phyloP scores from a whole-genome alignment of 2,888 invertebrate species.

The Globia sparganii region DNA sequence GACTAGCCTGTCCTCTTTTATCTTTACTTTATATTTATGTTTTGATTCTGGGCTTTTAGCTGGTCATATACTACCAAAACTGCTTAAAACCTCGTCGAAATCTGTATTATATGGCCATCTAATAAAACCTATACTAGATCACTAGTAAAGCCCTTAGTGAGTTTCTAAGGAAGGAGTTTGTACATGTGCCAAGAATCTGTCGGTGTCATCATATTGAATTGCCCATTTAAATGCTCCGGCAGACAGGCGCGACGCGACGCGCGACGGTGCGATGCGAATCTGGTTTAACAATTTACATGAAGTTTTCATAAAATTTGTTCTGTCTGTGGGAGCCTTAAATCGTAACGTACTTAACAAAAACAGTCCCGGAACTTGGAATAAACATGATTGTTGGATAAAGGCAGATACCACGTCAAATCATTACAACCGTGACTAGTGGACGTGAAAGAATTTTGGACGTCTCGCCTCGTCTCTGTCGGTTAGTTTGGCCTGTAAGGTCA shows the following conservation, averaged over 20 bases:
- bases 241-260: background rate
- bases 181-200: slow-evolving; percentile 52
- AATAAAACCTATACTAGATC: slow-evolving; percentile 40
- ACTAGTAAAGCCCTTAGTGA: slow-evolving; percentile 37
- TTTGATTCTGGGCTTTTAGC: slow-evolving; percentile 14
- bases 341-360: slow-evolving; percentile 51
- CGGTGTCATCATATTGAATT: slow-evolving; percentile 51
- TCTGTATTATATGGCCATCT: slow-evolving; percentile 19
- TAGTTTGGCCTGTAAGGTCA: slow-evolving; percentile 45
- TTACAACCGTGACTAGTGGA: slow-evolving; percentile 71
- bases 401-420: slow-evolving; percentile 69
- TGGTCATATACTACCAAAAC: slow-evolving; percentile 4
- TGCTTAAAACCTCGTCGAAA: slow-evolving; percentile 9
- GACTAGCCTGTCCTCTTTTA: too few species aligned
- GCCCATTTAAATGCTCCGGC: slow-evolving; percentile 44
- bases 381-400: slow-evolving; percentile 64
- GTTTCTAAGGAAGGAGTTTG: slow-evolving; percentile 47
- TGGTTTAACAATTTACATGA: background rate
- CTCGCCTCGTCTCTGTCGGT: slow-evolving; percentile 46
- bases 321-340: background rate
- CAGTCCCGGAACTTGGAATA: slow-evolving; percentile 55
- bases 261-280: background rate
- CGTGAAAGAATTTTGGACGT: slow-evolving; percentile 71
- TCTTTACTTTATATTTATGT: background rate
- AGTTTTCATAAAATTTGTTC: background rate